A percentile compares a stretch with the other conserved stretches of the same genome.
Conservation (phyloP, 2,888 invertebrate species). For the Villa cingulata region DNA sequence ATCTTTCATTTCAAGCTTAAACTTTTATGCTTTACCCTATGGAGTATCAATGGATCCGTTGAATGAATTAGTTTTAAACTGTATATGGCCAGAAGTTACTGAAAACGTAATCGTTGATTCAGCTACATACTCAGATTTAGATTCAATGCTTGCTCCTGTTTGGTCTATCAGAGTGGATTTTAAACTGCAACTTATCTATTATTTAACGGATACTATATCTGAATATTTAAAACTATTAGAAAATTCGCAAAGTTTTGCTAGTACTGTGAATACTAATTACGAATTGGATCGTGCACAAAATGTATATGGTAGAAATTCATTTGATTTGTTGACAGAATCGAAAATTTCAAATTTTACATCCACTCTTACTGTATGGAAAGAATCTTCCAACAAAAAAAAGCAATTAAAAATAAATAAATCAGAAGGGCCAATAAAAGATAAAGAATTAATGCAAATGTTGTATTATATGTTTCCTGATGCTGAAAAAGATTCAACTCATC, state of each 20-base stretch:
- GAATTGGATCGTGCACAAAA: slow-evolving; percentile 38
- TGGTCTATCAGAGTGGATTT: slow-evolving; percentile 61
- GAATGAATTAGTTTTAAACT: slow-evolving; percentile 59
- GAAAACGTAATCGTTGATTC: slow-evolving; percentile 81
- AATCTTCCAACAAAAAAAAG: slow-evolving; percentile 41
- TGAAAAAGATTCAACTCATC: slow-evolving; percentile 45
- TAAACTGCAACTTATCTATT: slow-evolving; percentile 55
- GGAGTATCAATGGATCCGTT: slow-evolving; percentile 74
- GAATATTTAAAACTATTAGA: slow-evolving; percentile 55
- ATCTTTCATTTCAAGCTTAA: slow-evolving; percentile 17
- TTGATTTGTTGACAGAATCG: slow-evolving; percentile 63
- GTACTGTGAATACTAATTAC: slow-evolving; percentile 28
- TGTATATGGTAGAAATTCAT: slow-evolving; percentile 43
- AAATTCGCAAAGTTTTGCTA: slow-evolving; percentile 20
- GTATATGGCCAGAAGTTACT: slow-evolving; percentile 75
- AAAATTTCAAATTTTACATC: slow-evolving; percentile 50
- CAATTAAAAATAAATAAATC: slow-evolving; percentile 36
- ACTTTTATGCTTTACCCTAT: slow-evolving; percentile 66
- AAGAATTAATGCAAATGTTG: slow-evolving; percentile 59
- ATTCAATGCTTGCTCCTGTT: slow-evolving; percentile 62
- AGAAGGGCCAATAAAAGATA: slow-evolving; percentile 67
- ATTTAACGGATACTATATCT: slow-evolving; percentile 60
- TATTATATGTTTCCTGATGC: slow-evolving; percentile 84
- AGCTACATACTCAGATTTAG: slow-evolving; percentile 74
- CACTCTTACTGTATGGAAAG: slow-evolving; percentile 32